Conservation (phyloP, 2,888 invertebrate genomes). For the Drosophila antonietae region DNA sequence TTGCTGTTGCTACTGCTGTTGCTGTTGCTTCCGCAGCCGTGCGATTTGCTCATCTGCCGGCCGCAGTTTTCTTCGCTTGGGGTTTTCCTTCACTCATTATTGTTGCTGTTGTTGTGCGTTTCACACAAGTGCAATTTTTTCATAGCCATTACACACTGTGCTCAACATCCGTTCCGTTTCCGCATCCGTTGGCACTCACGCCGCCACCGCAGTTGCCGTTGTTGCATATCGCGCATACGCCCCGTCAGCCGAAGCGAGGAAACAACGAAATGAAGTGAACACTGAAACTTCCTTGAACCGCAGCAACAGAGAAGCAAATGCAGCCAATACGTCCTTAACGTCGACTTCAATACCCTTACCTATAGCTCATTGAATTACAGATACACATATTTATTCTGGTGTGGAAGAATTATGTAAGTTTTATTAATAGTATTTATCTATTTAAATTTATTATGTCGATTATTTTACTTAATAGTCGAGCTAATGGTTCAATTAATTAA, state of each 20-base stretch:
- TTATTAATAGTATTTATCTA: background rate
- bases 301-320: background rate
- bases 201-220: slow-evolving; percentile 17
- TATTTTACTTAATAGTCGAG: too few species aligned
- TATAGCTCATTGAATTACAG: background rate
- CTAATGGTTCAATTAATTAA: background rate
- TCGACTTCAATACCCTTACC: slow-evolving; percentile 10
- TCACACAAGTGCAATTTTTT: slow-evolving; percentile 24
- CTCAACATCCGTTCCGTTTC: slow-evolving; percentile 51
- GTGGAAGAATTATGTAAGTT: background rate
- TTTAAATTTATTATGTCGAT: background rate
- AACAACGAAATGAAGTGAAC: slow-evolving; percentile 27
- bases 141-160: slow-evolving; percentile 37
- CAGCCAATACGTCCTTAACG: slow-evolving; percentile 1
- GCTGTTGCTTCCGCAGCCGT: slow-evolving; percentile 18
- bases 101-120: slow-evolving; percentile 4
- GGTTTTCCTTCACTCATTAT: background rate
- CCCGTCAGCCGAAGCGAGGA: slow-evolving; percentile 22
- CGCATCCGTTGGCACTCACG: slow-evolving; percentile 41
- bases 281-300: slow-evolving; percentile 28
- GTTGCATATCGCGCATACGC: slow-evolving; percentile 43
- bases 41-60: slow-evolving; percentile 56
- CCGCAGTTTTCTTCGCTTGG: slow-evolving; percentile 37
- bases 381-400: background rate
- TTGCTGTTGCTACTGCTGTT: background rate